A percentile compares a stretch with the other conserved stretches of the same genome.
Conservation (phyloP, 2,888 invertebrate species). For the Nephrotoma appendiculata region DNA sequence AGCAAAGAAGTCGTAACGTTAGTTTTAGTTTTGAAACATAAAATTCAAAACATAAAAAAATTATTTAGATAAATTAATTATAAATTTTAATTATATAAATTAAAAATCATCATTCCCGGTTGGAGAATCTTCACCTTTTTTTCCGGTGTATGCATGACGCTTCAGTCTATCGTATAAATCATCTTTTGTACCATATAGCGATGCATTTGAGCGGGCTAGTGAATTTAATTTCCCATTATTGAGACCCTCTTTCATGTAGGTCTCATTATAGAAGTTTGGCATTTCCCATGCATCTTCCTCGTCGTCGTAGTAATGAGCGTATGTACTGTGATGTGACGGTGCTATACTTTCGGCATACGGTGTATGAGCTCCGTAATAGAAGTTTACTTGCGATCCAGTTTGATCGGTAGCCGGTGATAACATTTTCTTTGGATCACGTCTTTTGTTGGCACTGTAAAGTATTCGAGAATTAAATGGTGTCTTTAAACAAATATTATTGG, state of each 20-base stretch:
- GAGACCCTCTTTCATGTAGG: slow-evolving; percentile 86
- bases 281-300: slow-evolving; percentile 96
- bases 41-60: not conserved
- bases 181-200: slow-evolving; percentile 89
- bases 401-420: slow-evolving; percentile 78
- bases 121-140: slow-evolving; percentile 59
- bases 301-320: slow-evolving; percentile 90
- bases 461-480: not conserved
- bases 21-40: slow-evolving; percentile 6
- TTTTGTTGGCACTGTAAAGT: slow-evolving; percentile 45
- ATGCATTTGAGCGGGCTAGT: slow-evolving; percentile 81
- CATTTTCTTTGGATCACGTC: slow-evolving; percentile 84
- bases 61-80: not conserved
- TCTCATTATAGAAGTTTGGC: slow-evolving; percentile 94
- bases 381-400: slow-evolving; percentile 87
- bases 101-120: slow-evolving; percentile 4
- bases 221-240: slow-evolving; percentile 88
- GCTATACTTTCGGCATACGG: slow-evolving; percentile 92
- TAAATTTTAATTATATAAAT: not conserved
- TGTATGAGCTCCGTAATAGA: slow-evolving; percentile 89
- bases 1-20: slow-evolving; percentile 5
- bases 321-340: slow-evolving; percentile 88
- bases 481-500: not conserved
- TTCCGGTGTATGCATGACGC: slow-evolving; percentile 84
- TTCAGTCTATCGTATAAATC: slow-evolving; percentile 90